Conservation (phyloP, 2,113 vertebrate species). For the Baryphthengus martii region DNA sequence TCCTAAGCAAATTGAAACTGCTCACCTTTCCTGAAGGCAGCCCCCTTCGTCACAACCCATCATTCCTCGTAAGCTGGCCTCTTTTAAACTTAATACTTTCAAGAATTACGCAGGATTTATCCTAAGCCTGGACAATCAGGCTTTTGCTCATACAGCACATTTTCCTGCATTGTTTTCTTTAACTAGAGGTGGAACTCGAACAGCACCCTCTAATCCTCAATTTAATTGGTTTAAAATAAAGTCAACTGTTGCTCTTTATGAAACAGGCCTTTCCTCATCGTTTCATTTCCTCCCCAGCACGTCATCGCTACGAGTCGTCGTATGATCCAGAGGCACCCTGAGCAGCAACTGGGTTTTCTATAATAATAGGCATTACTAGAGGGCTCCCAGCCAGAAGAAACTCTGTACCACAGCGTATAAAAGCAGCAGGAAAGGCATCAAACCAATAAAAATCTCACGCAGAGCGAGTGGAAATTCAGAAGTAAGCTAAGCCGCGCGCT, state of each 20-base stretch:
- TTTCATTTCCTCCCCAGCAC: conserved; percentile 19
- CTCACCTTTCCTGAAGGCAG: neutral
- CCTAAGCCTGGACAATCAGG: neutral
- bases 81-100: neutral
- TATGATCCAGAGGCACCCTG: neutral
- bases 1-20: neutral
- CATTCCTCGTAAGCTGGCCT: neutral
- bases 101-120: neutral
- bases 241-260: conserved; percentile 4
- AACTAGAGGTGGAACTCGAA: neutral
- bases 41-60: neutral
- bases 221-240: conserved; percentile 28
- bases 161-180: neutral
- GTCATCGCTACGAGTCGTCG: neutral
- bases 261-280: neutral
- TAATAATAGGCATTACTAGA: neutral
- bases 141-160: neutral
- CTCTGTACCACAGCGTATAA: neutral
- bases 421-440: neutral
- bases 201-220: neutral
- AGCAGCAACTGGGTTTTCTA: neutral
- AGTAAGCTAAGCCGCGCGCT: neutral
- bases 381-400: neutral
- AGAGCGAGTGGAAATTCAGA: neutral
- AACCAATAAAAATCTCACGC: fast-evolving